Percentiles rank a stretch among this genome's conserved stretches.
Conservation (phyloP, 2,888 invertebrate genomes). For the Agrotis ipsilon region DNA sequence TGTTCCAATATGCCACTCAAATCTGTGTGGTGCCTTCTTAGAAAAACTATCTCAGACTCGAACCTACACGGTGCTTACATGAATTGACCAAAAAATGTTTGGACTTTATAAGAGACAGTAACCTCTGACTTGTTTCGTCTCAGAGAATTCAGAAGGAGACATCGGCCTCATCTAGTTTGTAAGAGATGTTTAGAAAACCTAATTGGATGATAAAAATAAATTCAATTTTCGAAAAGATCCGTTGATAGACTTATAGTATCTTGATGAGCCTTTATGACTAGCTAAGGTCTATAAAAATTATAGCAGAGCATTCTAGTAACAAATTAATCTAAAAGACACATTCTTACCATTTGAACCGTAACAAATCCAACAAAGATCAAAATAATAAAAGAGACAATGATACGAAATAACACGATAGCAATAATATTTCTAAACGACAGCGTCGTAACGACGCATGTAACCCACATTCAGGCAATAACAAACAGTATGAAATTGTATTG, state of each 20-base stretch:
- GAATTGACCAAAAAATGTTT: too few species aligned
- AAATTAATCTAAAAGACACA: background rate
- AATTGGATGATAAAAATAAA: too few species aligned
- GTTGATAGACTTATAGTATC: background rate
- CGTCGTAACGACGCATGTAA: slow-evolving; percentile 56
- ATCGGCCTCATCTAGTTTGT: too few species aligned
- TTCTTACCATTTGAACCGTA: slow-evolving; percentile 6
- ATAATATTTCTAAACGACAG: slow-evolving; percentile 60
- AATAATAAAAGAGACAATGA: slow-evolving; percentile 58
- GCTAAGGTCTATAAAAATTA: background rate
- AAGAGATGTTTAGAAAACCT: too few species aligned
- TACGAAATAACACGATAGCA: slow-evolving; percentile 55
- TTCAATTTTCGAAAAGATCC: background rate
- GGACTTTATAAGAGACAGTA: too few species aligned
- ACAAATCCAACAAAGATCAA: slow-evolving; percentile 47
- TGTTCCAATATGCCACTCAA: too few species aligned
- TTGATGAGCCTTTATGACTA: background rate
- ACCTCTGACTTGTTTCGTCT: too few species aligned
- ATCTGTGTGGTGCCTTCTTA: too few species aligned
- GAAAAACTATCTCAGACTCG: too few species aligned
- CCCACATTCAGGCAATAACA: slow-evolving; percentile 64
- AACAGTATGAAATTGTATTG: slow-evolving; percentile 61
- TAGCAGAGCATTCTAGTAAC: background rate
- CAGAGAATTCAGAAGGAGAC: too few species aligned
- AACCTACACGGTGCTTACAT: too few species aligned